Percentiles rank a stretch among this genome's conserved stretches.
Evolutionary conservation across 1,140 invertebrate species (phyloP).

Genomic region (Trachymyrmex cornetzi): DNA sequence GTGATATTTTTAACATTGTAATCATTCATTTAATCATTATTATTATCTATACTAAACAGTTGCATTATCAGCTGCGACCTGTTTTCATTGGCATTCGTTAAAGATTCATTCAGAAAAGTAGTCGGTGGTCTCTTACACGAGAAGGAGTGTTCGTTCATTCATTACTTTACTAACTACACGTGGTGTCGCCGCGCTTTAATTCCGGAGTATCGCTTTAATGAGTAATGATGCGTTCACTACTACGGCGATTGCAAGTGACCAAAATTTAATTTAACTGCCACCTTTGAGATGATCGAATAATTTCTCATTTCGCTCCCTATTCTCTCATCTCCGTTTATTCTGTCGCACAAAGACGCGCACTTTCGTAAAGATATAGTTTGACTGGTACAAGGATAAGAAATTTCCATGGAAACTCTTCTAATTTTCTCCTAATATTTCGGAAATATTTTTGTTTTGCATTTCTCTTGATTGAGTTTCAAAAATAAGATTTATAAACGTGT

Average conservation of each 20-base stretch:
- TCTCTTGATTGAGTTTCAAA: neutral
- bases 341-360: neutral
- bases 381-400: neutral
- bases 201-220: conserved; percentile 58
- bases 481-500: neutral
- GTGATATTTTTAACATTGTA: neutral
- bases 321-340: neutral
- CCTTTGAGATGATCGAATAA: conserved; percentile 42
- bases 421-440: neutral
- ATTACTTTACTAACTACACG: conserved; percentile 39
- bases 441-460: neutral
- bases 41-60: conserved; percentile 1
- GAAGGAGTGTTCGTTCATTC: conserved; percentile 54
- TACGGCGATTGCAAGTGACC: conserved; percentile 60
- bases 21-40: neutral
- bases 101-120: conserved; percentile 47
- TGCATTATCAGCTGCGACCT: neutral
- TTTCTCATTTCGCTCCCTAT: conserved; percentile 18
- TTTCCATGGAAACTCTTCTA: neutral
- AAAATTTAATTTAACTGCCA: conserved; percentile 66
- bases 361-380: neutral
- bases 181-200: conserved; percentile 64
- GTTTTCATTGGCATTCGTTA: conserved; percentile 23
- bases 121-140: conserved; percentile 17
- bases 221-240: neutral